A percentile compares a stretch with the other conserved stretches of the same genome.
Evolutionary conservation across 2,113 vertebrate species (phyloP).

Genomic region (Aldabrachelys gigantea): DNA sequence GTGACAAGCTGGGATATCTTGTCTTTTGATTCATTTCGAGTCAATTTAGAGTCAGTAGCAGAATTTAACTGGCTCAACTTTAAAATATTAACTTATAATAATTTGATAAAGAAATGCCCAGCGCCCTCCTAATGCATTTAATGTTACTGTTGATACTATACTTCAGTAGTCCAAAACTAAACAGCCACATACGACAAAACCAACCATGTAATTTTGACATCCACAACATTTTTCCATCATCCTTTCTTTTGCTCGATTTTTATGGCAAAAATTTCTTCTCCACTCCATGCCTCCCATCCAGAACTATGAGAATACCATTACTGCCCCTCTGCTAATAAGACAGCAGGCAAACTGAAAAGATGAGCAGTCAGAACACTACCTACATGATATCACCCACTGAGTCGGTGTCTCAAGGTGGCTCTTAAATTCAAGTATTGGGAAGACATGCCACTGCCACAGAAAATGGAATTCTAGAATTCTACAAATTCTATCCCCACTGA

Average conservation of each 20-base stretch:
- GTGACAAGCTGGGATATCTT: not conserved
- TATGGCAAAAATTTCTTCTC: not conserved
- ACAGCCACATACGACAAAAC: not conserved
- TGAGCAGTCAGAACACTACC: not conserved
- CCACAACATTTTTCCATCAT: not conserved
- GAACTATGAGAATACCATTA: not conserved
- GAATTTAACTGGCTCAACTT: not conserved
- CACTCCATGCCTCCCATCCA: not conserved
- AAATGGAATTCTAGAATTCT: not conserved
- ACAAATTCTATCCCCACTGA: not conserved
- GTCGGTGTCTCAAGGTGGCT: not conserved
- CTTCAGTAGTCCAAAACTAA: not conserved
- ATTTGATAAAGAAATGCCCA: not conserved
- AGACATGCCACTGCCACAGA: not conserved
- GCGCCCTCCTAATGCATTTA: not conserved
- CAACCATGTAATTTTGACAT: not conserved
- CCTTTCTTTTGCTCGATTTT: not conserved
- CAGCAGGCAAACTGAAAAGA: not conserved
- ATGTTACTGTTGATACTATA: not conserved
- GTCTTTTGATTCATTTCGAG: not conserved
- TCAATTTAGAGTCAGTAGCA: not conserved
- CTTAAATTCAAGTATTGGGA: not conserved
- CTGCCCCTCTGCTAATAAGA: not conserved
- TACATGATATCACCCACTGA: not conserved
- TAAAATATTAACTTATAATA: not conserved